phyloP scores from a whole-genome alignment of 2,113 vertebrate genomes.

The Columba janthina region DNA sequence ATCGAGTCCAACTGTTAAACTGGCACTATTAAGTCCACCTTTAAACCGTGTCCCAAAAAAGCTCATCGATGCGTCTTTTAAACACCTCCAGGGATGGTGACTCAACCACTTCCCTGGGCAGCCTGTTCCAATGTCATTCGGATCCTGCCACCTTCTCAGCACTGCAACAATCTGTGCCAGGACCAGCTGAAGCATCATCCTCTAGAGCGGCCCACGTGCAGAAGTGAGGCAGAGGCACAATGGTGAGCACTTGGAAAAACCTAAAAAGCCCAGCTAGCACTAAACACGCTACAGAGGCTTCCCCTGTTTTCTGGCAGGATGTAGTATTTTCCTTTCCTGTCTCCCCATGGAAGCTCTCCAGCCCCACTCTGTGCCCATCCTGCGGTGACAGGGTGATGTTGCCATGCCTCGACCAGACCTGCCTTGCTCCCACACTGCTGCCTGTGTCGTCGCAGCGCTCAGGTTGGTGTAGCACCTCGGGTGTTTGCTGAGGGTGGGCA shows the following conservation, averaged over 20 bases:
- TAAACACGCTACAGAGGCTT: background rate
- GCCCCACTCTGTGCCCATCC: fast-evolving
- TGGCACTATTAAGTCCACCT: no score
- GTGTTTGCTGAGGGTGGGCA: background rate
- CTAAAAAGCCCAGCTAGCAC: background rate
- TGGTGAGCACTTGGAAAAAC: background rate
- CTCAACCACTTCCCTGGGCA: no score
- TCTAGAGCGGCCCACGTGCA: fast-evolving
- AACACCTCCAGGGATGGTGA: no score
- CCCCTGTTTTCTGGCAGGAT: background rate
- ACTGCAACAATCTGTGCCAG: background rate
- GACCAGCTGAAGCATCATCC: background rate
- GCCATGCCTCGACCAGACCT: fast-evolving
- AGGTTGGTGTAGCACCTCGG: fast-evolving
- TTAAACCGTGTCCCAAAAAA: no score
- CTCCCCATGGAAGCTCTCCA: fast-evolving
- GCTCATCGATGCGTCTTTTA: no score
- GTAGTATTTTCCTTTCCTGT: background rate
- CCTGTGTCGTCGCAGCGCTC: fast-evolving
- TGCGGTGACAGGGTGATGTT: fast-evolving
- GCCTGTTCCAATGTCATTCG: background rate
- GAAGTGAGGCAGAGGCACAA: background rate
- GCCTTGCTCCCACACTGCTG: background rate
- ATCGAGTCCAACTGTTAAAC: no score
- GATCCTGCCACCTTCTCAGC: background rate